phyloP scores from a whole-genome alignment of 1,140 invertebrate species.

The Drosophila asahinai region DNA sequence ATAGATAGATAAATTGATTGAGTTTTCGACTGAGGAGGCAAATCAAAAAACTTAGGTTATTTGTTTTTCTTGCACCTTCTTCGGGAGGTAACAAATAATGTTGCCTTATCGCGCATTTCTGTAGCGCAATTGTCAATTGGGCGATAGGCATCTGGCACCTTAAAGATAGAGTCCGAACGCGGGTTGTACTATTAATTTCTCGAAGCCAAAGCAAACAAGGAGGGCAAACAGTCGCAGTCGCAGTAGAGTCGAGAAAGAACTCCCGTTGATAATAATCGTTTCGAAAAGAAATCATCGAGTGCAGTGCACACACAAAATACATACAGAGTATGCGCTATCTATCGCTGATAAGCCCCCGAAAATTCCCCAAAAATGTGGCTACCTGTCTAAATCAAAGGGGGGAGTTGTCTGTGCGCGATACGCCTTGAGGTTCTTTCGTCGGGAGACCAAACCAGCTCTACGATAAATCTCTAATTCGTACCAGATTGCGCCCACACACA shows the following conservation, averaged over 20 bases:
- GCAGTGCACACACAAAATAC: conserved; percentile 45
- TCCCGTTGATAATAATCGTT: conserved; percentile 46
- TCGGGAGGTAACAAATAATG: conserved; percentile 62
- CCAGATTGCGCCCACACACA: conserved; percentile 47
- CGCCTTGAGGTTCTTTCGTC: conserved; percentile 1
- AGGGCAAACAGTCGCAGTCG: conserved; percentile 30
- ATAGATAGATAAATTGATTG: conserved; percentile 78
- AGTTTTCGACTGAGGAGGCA: conserved; percentile 44
- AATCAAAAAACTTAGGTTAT: conserved; percentile 17
- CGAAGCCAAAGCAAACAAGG: conserved; percentile 53
- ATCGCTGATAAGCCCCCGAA: conserved; percentile 48
- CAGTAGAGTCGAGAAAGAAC: conserved; percentile 24
- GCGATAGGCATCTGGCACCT: conserved; percentile 67
- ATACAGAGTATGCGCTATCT: conserved; percentile 30
- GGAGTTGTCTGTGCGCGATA: conserved; percentile 33
- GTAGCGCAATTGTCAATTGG: conserved; percentile 80
- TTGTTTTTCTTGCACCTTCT: conserved; percentile 40
- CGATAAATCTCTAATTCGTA: conserved; percentile 40
- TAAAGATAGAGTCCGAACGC: conserved; percentile 36
- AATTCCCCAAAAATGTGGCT: conserved; percentile 50
- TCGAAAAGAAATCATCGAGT: conserved; percentile 54
- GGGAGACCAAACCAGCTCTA: conserved; percentile 14
- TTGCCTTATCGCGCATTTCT: conserved; percentile 68
- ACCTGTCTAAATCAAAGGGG: conserved; percentile 58
- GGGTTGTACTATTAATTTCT: conserved; percentile 51